These are phyloP conservation scores for Yoshiicerus persimilis DNA, from an alignment of 1,140 invertebrate genomes.

Conservation along the genomic window DNA sequence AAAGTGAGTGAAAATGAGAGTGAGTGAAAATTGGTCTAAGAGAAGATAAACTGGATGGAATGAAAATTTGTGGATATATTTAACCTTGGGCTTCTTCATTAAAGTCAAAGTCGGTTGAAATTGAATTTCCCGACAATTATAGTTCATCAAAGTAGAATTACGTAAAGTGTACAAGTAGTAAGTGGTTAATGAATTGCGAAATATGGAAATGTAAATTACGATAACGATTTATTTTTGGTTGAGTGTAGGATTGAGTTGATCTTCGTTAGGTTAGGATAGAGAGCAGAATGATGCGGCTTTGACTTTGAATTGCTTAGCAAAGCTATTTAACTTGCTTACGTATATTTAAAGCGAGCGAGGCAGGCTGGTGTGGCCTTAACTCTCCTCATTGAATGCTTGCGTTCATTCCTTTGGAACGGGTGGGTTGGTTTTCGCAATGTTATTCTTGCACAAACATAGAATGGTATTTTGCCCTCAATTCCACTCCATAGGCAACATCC, in stretches of 20 bases:
- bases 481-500: background rate
- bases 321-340: background rate
- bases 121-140: no score
- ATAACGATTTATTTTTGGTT: no score
- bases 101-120: no score
- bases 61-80: no score
- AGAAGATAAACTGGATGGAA: no score
- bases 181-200: no score
- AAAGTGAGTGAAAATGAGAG: no score
- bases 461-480: constrained; percentile 3
- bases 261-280: background rate
- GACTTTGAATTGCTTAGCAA: background rate
- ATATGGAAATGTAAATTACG: no score
- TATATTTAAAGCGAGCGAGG: background rate
- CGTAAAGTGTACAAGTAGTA: no score
- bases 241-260: background rate
- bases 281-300: background rate
- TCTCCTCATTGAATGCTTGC: background rate
- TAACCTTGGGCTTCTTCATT: no score
- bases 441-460: background rate
- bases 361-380: background rate
- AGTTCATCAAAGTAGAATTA: no score
- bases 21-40: no score
- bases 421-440: background rate
- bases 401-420: background rate